phyloP scores from a whole-genome alignment of 2,888 invertebrate species.

The Tridacna crocea region DNA sequence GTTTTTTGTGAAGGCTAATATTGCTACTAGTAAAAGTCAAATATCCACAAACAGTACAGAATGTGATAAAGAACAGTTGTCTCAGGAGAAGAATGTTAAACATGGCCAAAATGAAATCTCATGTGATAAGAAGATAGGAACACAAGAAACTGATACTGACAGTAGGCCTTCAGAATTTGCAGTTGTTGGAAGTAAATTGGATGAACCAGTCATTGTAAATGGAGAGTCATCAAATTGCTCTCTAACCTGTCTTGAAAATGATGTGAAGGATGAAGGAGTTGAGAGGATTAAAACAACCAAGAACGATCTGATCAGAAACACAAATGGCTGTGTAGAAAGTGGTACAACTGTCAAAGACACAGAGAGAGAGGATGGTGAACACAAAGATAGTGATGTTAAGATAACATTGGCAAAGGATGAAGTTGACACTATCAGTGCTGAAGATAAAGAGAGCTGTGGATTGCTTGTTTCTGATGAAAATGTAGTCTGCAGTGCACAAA shows the following conservation, averaged over 20 bases:
- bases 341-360: background rate
- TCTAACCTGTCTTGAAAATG: background rate
- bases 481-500: background rate
- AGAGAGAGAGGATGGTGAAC: background rate
- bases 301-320: background rate
- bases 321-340: too few relatives aligned
- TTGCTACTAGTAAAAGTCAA: background rate
- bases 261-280: background rate
- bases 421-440: background rate
- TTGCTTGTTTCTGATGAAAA: background rate
- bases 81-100: background rate
- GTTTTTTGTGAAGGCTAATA: conserved; percentile 49
- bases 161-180: background rate
- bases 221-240: conserved; percentile 16
- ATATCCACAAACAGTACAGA: conserved; percentile 18
- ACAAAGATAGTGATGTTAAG: background rate
- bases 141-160: background rate
- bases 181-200: background rate
- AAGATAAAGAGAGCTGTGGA: background rate
- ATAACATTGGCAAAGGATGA: background rate
- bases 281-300: background rate
- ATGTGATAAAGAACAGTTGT: conserved; percentile 41
- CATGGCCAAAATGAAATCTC: background rate
- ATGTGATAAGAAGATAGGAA: background rate
- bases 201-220: background rate